Evolutionary conservation across 2,797 vertebrate species (phyloP).

Genomic region (Malurus leucopterus): DNA sequence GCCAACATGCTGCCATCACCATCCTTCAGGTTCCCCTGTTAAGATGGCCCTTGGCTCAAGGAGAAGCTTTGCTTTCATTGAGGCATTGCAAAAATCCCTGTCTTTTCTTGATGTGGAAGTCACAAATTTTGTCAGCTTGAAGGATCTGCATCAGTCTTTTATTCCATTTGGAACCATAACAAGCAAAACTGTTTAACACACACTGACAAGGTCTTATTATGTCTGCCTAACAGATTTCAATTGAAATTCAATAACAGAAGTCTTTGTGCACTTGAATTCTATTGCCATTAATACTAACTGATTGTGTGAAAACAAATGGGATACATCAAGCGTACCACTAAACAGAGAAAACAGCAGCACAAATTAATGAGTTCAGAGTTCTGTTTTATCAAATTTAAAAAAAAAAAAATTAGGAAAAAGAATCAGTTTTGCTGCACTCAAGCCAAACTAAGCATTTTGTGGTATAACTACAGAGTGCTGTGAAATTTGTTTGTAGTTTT

Average conservation of each 20-base stretch:
- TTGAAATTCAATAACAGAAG: conserved; percentile 9
- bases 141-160: not conserved
- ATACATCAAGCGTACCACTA: not conserved
- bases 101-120: not conserved
- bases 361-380: not conserved
- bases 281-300: not conserved
- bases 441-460: not conserved
- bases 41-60: not conserved
- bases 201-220: not conserved
- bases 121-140: not conserved
- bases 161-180: not conserved
- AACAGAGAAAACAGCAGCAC: not conserved
- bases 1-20: not conserved
- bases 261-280: not conserved
- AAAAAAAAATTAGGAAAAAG: not conserved
- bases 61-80: not conserved
- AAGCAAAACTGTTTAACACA: conserved; percentile 16
- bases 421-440: not conserved
- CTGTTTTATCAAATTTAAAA: not conserved
- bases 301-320: not conserved
- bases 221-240: conserved; percentile 11
- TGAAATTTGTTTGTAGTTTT: not conserved
- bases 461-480: not conserved
- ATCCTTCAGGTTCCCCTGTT: not conserved
- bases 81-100: not conserved